These are phyloP conservation scores for Drosophila paramelanica DNA, from an alignment of 2,888 invertebrate genomes.

Conservation along the genomic window DNA sequence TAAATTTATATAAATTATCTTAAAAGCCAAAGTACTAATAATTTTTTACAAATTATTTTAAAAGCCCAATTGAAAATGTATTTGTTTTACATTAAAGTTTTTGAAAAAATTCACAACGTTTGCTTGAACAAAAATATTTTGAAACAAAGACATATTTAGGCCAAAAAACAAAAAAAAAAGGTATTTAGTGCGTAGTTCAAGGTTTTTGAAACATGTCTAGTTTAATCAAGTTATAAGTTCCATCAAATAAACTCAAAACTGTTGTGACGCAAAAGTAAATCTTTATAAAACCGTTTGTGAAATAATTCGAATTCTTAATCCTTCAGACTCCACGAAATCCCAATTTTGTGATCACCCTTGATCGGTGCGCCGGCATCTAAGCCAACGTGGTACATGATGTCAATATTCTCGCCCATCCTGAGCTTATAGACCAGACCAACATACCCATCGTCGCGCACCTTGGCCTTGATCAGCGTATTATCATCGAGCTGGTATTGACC, in stretches of 20 bases:
- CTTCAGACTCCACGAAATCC: conserved; percentile 37
- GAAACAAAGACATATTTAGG: neutral
- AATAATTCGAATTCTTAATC: neutral
- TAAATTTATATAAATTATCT: neutral
- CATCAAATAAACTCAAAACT: too few relatives aligned
- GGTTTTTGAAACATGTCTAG: too few relatives aligned
- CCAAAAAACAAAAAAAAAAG: too few relatives aligned
- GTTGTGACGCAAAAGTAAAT: too few relatives aligned
- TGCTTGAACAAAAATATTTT: neutral
- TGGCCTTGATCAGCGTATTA: conserved; percentile 37
- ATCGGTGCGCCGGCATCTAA: conserved; percentile 34
- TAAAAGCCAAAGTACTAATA: neutral
- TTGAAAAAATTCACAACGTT: neutral
- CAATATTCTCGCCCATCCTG: conserved; percentile 18
- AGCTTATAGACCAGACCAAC: conserved; percentile 38
- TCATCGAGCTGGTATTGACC: conserved; percentile 46
- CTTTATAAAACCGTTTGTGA: too few relatives aligned
- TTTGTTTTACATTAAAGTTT: neutral
- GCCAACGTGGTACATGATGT: conserved; percentile 44
- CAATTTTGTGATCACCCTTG: conserved; percentile 45
- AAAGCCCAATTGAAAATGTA: too few relatives aligned
- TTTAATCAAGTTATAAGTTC: too few relatives aligned
- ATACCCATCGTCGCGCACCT: conserved; percentile 27
- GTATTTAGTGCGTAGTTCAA: too few relatives aligned
- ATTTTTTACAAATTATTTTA: too few relatives aligned